Base-by-base conservation (phyloP, 37 sponge, comb jelly and placozoan species). In the Eunapius fragilis region DNA sequence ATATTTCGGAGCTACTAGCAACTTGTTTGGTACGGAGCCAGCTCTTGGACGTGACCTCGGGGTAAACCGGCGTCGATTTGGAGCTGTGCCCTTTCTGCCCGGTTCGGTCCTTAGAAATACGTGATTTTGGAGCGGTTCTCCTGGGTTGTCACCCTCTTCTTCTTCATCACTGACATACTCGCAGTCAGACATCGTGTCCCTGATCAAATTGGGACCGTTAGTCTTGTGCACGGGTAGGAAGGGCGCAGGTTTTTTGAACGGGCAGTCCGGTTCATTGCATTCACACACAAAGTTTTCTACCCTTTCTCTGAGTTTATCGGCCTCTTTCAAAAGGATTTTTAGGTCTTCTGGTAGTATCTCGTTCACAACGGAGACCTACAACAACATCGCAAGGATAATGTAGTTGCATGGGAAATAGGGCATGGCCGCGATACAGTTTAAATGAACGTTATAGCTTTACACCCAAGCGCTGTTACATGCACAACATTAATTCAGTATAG, bases 261-360 rank as follows among this genome's bases (percentile, higher is more conserved):
- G 88, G 36, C 88, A 88, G 27, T 76, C 71, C 24, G 78, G 72
- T 49, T 82, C 37, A 27, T 27, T 82, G 82, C 88, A 88, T 22
- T 13, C 31, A 37, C 88, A 88, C 31, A 69, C 7, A 25, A 88
- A 48, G 0, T 80, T 30, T 31, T 69, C 50, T 24, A 76, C 80
- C 0, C 36, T 78, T 26, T 68, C 48, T 38, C 78, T 37, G 34
- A 88, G 70, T 24, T 77, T 2, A 14, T 75, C 50, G 2, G 81
- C 50, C n/a, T 88, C 83, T 31, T 82, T 75, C 36, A 88, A 11
- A 14, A 88, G 83, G 38, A 36, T 47, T 22, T 9, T 17, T 23
- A 76, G 33, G 25, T 76, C 77, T 12, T 76, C 33, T 26, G 77
- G 37, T 11, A 76, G 14, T 23, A 35, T 33, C 17, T 58, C 58